phyloP scores from a whole-genome alignment of 2,888 invertebrate species.

The Harpalus rufipes region DNA sequence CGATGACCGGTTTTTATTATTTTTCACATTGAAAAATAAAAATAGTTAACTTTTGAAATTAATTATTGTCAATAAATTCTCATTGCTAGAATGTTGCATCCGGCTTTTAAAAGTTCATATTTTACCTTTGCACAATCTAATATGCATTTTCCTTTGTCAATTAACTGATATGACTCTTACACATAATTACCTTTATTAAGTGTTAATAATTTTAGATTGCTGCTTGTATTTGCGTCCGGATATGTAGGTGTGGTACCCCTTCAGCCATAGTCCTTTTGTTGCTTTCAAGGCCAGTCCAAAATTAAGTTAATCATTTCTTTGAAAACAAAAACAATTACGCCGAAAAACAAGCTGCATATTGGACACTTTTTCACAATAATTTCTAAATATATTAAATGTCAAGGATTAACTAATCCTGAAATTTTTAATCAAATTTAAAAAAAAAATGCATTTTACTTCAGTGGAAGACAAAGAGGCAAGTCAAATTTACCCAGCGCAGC shows the following conservation, averaged over 20 bases:
- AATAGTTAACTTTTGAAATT: too few species aligned
- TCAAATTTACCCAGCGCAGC: too few species aligned
- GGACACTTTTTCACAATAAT: not conserved
- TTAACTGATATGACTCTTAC: not conserved
- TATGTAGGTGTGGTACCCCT: slow-evolving; percentile 22
- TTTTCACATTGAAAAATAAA: too few species aligned
- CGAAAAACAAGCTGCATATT: not conserved
- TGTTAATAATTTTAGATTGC: slow-evolving; percentile 36
- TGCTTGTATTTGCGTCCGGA: not conserved
- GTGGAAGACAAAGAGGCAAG: too few species aligned
- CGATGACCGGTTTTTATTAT: too few species aligned
- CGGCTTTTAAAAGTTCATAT: not conserved
- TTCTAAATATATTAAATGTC: too few species aligned
- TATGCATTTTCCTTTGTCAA: slow-evolving; percentile 9
- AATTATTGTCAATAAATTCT: too few species aligned
- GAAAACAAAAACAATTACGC: not conserved
- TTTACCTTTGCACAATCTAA: slow-evolving; percentile 15
- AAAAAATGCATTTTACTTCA: too few species aligned
- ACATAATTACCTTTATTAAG: slow-evolving; percentile 9
- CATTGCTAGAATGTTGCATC: not conserved
- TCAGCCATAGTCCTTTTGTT: not conserved
- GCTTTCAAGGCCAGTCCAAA: slow-evolving; percentile 5
- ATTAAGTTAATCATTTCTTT: not conserved
- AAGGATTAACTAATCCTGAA: too few species aligned
- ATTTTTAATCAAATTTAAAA: too few species aligned